Evolutionary conservation across 2,113 vertebrate genomes (phyloP).

Genomic region (Sylvietta virens): DNA sequence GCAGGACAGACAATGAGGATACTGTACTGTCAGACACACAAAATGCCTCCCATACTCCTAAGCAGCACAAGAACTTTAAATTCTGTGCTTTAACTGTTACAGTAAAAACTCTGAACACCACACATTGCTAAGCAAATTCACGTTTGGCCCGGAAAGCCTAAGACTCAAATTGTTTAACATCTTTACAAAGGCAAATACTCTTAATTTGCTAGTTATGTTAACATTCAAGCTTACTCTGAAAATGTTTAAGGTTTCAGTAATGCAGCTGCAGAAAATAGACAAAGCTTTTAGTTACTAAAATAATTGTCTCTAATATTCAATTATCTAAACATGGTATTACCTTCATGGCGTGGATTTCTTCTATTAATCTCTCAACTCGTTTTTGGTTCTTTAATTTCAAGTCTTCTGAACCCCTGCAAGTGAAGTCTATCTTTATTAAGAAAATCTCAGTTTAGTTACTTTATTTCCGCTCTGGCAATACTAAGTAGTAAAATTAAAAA

Average conservation of each 20-base stretch:
- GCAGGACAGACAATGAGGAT: constrained; percentile 11
- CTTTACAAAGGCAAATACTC: not conserved
- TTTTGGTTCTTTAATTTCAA: constrained; percentile 83
- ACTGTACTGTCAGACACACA: constrained; percentile 9
- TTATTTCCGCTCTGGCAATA: not conserved
- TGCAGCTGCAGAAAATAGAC: not conserved
- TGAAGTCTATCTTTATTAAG: not conserved
- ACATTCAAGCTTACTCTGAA: not conserved
- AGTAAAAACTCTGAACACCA: not conserved
- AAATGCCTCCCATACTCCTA: not conserved
- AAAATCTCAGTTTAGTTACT: not conserved
- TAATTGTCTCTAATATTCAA: not conserved
- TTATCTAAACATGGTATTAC: constrained; percentile 38
- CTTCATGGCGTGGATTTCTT: constrained; percentile 92
- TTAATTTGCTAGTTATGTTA: not conserved
- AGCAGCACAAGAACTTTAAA: not conserved
- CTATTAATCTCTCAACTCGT: constrained; percentile 81
- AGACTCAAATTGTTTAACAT: constrained; percentile 29
- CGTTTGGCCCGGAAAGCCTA: constrained; percentile 38
- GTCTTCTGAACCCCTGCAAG: constrained; percentile 77
- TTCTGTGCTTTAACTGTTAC: not conserved
- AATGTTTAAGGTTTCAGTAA: not conserved
- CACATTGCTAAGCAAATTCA: not conserved
- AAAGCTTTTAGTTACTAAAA: not conserved
- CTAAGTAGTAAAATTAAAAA: not conserved